Evolutionary conservation across 2,888 invertebrate species (phyloP).

Genomic region (Andricus curvator): DNA sequence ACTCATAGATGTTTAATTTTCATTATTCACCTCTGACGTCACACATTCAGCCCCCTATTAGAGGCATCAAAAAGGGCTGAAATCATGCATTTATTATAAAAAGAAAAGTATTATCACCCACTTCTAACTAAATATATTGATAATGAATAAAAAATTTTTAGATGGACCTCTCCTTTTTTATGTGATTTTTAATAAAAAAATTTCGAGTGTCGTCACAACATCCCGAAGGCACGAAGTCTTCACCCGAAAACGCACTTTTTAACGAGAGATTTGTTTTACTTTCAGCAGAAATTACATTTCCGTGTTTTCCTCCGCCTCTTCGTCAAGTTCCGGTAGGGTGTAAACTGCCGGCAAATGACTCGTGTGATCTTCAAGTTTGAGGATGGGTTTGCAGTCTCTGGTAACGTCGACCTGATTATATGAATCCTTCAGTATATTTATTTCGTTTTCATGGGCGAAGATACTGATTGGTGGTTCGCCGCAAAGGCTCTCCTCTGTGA

Average conservation of each 20-base stretch:
- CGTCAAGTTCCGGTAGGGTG: slow-evolving; percentile 75
- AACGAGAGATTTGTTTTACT: slow-evolving; percentile 47
- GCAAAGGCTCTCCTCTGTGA: slow-evolving; percentile 74
- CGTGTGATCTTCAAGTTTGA: slow-evolving; percentile 74
- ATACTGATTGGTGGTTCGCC: slow-evolving; percentile 72
- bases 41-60: too few species aligned
- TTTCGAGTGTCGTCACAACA: slow-evolving; percentile 45
- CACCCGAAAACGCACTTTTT: slow-evolving; percentile 36
- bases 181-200: slow-evolving; percentile 43
- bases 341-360: slow-evolving; percentile 72
- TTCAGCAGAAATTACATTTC: slow-evolving; percentile 68
- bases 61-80: too few species aligned
- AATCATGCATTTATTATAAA: too few species aligned
- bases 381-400: slow-evolving; percentile 75
- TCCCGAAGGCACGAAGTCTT: slow-evolving; percentile 44
- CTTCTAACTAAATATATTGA: too few species aligned
- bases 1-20: too few species aligned
- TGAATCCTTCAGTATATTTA: slow-evolving; percentile 76
- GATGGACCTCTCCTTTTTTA: slow-evolving; percentile 31
- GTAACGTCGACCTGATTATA: slow-evolving; percentile 77
- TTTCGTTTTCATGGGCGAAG: slow-evolving; percentile 77
- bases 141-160: background rate
- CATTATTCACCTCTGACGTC: too few species aligned
- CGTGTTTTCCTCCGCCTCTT: slow-evolving; percentile 75
- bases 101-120: too few species aligned